Conservation (phyloP, 2,113 vertebrate genomes). For the Mastomys coucha region DNA sequence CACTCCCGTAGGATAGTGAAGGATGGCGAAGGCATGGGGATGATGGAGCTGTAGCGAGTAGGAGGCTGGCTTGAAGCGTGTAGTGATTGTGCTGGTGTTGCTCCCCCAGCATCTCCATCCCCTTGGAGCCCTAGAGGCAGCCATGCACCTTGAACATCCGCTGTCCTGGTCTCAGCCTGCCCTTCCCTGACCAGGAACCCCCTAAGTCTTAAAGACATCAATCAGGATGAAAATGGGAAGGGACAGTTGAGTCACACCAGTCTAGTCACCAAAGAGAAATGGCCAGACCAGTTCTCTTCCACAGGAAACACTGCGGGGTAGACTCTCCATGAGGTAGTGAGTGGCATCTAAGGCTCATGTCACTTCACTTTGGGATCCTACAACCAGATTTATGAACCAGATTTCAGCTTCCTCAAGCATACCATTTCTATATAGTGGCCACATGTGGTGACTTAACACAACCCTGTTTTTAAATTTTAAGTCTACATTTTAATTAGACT, state of each 20-base stretch:
- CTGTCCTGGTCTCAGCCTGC: neutral
- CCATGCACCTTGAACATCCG: neutral
- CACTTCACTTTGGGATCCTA: neutral
- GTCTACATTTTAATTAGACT: neutral
- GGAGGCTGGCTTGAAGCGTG: neutral
- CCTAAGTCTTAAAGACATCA: neutral
- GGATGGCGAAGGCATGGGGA: neutral
- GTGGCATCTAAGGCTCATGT: neutral
- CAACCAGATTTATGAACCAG: neutral
- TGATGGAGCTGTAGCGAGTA: neutral
- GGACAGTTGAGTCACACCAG: neutral
- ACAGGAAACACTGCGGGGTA: neutral
- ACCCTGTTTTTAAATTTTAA: neutral
- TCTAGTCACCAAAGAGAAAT: neutral
- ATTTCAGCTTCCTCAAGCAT: neutral
- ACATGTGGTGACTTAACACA: neutral
- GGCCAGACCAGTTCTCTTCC: neutral
- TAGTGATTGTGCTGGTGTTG: neutral
- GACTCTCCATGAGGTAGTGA: neutral
- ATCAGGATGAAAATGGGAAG: neutral
- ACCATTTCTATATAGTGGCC: neutral
- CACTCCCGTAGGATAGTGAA: neutral
- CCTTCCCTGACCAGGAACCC: neutral
- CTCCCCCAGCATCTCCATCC: neutral
- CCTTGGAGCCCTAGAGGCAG: neutral